Evolutionary conservation across 2,888 invertebrate species (phyloP).

Genomic region (Euproctis similis): DNA sequence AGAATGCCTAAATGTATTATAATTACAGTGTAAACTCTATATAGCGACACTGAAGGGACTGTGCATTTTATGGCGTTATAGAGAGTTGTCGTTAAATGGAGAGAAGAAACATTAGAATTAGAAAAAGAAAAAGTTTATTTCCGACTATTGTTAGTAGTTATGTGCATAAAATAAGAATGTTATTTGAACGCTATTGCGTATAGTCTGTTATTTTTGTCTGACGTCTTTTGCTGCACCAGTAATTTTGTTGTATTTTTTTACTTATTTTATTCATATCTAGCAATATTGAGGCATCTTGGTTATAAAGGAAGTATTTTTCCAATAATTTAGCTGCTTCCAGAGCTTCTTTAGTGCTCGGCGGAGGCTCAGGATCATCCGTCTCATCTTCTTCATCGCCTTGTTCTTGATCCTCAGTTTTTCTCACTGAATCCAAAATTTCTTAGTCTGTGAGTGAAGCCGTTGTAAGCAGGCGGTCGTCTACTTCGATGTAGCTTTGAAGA

Average conservation of each 20-base stretch:
- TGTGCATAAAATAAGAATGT: slow-evolving; percentile 2
- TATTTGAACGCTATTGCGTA: slow-evolving; percentile 5
- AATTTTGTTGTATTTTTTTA: slow-evolving; percentile 6
- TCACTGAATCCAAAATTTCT: no score
- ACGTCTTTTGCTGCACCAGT: slow-evolving; percentile 11
- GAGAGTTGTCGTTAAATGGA: slow-evolving; percentile 1
- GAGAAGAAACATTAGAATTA: slow-evolving; percentile 1
- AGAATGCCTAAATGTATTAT: no score
- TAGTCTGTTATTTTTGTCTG: slow-evolving; percentile 11
- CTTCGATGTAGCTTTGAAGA: no score
- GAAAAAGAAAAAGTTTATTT: background rate
- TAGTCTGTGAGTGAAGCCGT: no score
- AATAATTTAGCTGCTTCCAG: no score
- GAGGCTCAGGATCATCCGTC: slow-evolving; percentile 5
- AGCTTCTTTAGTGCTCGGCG: slow-evolving; percentile 13
- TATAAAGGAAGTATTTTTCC: slow-evolving; percentile 1
- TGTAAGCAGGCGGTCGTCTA: no score
- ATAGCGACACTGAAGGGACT: slow-evolving; percentile 1
- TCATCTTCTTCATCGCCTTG: no score
- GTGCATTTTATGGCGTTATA: slow-evolving; percentile 1
- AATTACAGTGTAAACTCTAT: slow-evolving; percentile 1
- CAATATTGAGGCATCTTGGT: slow-evolving; percentile 3
- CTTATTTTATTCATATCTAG: slow-evolving; percentile 28
- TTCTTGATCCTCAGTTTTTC: no score
- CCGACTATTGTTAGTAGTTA: background rate